These are phyloP conservation scores for Callinectes sapidus DNA, from an alignment of 2,888 invertebrate genomes.

Conservation along the genomic window DNA sequence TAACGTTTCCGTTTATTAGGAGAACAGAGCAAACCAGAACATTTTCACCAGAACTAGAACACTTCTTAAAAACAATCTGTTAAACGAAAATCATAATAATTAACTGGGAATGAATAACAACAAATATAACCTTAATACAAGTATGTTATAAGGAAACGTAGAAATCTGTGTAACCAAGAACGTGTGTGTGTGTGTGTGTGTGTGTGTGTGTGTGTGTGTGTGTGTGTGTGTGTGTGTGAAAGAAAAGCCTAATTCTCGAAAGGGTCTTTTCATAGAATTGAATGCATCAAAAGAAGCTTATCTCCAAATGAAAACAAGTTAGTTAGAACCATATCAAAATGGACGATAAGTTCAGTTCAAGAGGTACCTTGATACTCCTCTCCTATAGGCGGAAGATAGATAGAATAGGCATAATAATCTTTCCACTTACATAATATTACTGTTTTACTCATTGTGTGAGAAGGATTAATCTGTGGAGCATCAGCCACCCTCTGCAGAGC, in stretches of 20 bases:
- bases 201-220: slow-evolving; percentile 44
- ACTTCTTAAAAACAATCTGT: neutral
- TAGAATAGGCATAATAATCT: neutral
- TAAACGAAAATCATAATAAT: neutral
- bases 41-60: neutral
- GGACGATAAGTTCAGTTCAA: neutral
- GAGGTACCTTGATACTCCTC: neutral
- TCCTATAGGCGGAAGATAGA: neutral
- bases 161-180: too few species aligned
- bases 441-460: neutral
- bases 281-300: neutral
- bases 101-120: neutral
- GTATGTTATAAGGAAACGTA: neutral
- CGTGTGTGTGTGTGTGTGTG: slow-evolving; percentile 40
- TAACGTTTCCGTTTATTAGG: neutral
- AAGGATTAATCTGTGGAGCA: neutral
- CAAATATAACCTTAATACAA: neutral
- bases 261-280: neutral
- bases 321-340: too few species aligned
- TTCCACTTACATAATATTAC: neutral
- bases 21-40: neutral
- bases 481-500: neutral
- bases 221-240: slow-evolving; percentile 38
- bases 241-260: neutral
- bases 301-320: too few species aligned